Conservation (phyloP, 2,888 invertebrate species). For the Drosophila diplacantha region DNA sequence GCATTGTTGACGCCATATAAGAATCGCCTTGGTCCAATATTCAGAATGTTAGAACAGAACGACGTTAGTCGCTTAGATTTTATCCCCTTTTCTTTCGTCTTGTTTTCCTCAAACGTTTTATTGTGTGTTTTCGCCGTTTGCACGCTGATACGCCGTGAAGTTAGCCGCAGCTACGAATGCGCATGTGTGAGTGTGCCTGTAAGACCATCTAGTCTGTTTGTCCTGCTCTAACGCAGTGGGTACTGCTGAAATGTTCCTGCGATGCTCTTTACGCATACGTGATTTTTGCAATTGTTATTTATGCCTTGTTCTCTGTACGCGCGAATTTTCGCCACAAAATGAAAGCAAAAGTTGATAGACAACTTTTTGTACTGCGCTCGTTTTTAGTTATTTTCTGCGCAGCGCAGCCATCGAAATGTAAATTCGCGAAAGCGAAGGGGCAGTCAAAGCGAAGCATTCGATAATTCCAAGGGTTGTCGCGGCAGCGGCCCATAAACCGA, state of each 20-base stretch:
- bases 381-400: constrained; percentile 39
- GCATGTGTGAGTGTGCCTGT: constrained; percentile 29
- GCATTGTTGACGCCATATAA: constrained; percentile 47
- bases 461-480: constrained; percentile 51
- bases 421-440: constrained; percentile 22
- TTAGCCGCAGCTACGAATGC: constrained; percentile 48
- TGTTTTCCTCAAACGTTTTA: constrained; percentile 68
- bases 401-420: constrained; percentile 25
- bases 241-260: constrained; percentile 23
- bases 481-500: constrained; percentile 3
- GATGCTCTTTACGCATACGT: constrained; percentile 59
- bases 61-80: constrained; percentile 21
- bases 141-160: constrained; percentile 56
- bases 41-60: constrained; percentile 30
- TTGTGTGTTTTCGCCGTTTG: constrained; percentile 45
- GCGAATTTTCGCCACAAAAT: constrained; percentile 63
- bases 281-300: constrained; percentile 60
- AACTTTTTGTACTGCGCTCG: constrained; percentile 54
- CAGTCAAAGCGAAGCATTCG: constrained; percentile 30
- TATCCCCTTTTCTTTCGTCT: constrained; percentile 38
- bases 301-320: constrained; percentile 45
- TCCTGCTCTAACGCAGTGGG: constrained; percentile 43
- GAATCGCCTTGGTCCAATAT: constrained; percentile 36
- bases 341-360: constrained; percentile 76
- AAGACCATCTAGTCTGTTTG: constrained; percentile 31